Conservation (phyloP, 2,888 invertebrate species). For the Linyphia triangularis region DNA sequence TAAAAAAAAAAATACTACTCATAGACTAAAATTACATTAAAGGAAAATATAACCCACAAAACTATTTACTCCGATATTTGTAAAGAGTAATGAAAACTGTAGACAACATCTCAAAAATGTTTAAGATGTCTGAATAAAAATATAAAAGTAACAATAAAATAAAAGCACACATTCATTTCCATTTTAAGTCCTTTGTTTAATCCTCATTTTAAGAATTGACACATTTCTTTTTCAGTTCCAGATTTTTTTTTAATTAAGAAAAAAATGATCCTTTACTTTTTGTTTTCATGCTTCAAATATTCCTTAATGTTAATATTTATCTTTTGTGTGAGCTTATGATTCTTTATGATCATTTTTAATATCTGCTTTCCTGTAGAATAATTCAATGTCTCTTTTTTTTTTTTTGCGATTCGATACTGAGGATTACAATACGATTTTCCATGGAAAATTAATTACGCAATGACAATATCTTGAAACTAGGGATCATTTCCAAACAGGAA, state of each 20-base stretch:
- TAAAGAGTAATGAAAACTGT: too few species aligned
- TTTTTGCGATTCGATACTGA: neutral
- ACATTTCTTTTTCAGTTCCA: neutral
- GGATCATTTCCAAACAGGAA: neutral
- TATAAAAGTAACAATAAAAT: neutral
- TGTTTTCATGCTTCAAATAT: neutral
- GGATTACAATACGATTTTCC: neutral
- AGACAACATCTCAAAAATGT: too few species aligned
- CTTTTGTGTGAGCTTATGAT: neutral
- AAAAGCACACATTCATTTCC: neutral
- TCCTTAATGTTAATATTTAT: neutral
- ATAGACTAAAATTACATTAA: too few species aligned
- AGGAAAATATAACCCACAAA: too few species aligned
- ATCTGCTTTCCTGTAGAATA: neutral
- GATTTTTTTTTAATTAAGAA: neutral
- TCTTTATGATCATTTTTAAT: neutral
- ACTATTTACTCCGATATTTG: too few species aligned
- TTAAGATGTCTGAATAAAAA: too few species aligned
- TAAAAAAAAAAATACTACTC: too few species aligned
- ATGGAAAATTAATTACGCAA: neutral
- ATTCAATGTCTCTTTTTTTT: neutral
- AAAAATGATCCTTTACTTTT: too few species aligned
- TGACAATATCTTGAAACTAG: neutral
- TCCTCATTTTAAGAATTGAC: neutral
- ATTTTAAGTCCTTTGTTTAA: neutral